These are phyloP conservation scores for Ormyrus rosae DNA, from an alignment of 2,888 invertebrate genomes.

Conservation along the genomic window DNA sequence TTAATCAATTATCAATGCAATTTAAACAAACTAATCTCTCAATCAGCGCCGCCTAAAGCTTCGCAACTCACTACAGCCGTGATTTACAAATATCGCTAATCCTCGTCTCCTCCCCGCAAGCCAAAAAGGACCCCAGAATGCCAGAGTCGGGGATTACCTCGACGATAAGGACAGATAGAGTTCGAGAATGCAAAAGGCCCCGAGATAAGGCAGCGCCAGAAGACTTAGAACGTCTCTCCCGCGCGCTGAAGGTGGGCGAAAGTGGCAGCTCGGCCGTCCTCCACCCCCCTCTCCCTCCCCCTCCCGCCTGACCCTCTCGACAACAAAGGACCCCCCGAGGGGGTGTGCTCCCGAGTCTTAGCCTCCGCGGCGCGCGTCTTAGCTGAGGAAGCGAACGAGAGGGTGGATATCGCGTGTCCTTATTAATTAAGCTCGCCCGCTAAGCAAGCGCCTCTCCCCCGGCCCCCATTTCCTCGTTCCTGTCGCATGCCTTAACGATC, in stretches of 20 bases:
- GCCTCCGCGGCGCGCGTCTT: slow-evolving; percentile 32
- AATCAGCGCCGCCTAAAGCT: slow-evolving; percentile 6
- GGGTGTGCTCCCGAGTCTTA: slow-evolving; percentile 57
- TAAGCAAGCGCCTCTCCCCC: slow-evolving; percentile 64
- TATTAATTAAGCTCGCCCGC: slow-evolving; percentile 74
- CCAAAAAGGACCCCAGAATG: slow-evolving; percentile 5
- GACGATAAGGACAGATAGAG: slow-evolving; percentile 55
- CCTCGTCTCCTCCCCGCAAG: neutral
- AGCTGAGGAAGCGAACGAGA: slow-evolving; percentile 22
- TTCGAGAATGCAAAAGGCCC: slow-evolving; percentile 1
- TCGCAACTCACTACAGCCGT: neutral
- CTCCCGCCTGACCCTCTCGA: slow-evolving; percentile 69
- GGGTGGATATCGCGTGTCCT: slow-evolving; percentile 75
- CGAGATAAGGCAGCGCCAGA: slow-evolving; percentile 28
- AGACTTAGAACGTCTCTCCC: slow-evolving; percentile 58
- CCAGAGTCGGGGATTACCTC: slow-evolving; percentile 45
- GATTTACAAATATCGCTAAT: slow-evolving; percentile 46
- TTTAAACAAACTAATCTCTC: neutral
- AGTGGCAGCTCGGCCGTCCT: slow-evolving; percentile 63
- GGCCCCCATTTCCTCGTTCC: slow-evolving; percentile 40
- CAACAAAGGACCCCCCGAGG: slow-evolving; percentile 75
- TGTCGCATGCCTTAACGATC: slow-evolving; percentile 74
- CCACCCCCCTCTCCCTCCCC: slow-evolving; percentile 57
- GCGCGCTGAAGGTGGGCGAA: slow-evolving; percentile 70
- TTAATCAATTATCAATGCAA: too few relatives aligned